Evolutionary conservation across 2,888 invertebrate species (phyloP), one percentile per base, ranked within the genome.

Genomic region (Epistrophe grossulariae): DNA sequence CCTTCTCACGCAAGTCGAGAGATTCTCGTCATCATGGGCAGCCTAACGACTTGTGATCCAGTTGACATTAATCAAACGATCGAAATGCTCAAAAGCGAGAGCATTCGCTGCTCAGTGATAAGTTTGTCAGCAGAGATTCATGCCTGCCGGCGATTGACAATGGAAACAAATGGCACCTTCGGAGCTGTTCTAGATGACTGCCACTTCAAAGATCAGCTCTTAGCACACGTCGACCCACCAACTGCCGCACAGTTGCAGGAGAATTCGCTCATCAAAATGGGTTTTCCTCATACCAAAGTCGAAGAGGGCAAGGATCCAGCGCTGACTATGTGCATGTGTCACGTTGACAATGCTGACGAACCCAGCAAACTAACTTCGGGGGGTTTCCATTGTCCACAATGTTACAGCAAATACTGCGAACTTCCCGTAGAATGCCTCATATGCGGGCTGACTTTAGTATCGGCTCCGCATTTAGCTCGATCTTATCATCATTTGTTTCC

Each of bases 401-500:
- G 99, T 93, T 96, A 97, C 90, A 97, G 98, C 93, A 98, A 99
- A 94, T 99, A 99, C 93, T 99, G 99, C 93, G 98, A 99, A 92
- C 94, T 99, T 90, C 99, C 99, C 0, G 98, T 98, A 4, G 99
- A 99, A 93, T 99, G 99, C 92, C 95, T 97, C 91, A 96, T 98
- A 11, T 99, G 99, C 93, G 98, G 98, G 0, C 94, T 99, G 82
- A 99, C 99, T 7, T 94, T 99, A 64, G 99, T 99, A 15, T 99
- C 99, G 0, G 99, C 99, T 1, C 99, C 99, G 28, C 99, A 99
- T 94, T 94, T 99, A 70, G 99, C 99, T 4, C 95, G 99, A 88
- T 99, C 99, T 0, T 99, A 99, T 93, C 99, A 99, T 92, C 99
- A 99, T 93, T 94, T 99, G 87, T 99, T 99, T 92, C 99, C 99